Percentiles rank a stretch among this genome's conserved stretches.
These are phyloP conservation scores for Mythimna lalbum DNA, from an alignment of 2,888 invertebrate genomes.

Conservation along the genomic window DNA sequence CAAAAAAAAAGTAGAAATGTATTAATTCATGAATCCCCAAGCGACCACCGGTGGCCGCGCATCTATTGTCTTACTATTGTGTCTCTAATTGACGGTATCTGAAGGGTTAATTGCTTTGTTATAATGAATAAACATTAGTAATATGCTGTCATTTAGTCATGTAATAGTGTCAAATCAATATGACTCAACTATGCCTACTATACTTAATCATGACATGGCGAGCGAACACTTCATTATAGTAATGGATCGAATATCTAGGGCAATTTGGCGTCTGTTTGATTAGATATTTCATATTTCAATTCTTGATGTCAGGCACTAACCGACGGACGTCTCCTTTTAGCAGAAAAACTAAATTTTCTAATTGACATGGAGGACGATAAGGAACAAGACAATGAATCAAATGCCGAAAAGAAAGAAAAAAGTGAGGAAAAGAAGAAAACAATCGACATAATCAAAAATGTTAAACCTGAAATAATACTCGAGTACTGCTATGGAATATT, in stretches of 20 bases:
- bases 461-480: constrained; percentile 41
- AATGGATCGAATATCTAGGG: constrained; percentile 33
- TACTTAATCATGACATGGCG: constrained; percentile 21
- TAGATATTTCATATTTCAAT: constrained; percentile 9
- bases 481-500: constrained; percentile 46
- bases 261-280: constrained; percentile 8
- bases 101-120: too few species aligned
- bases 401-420: constrained; percentile 17
- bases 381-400: constrained; percentile 20
- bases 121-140: too few species aligned
- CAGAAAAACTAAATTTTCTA: not conserved
- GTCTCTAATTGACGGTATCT: too few species aligned
- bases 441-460: constrained; percentile 27
- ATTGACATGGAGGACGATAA: constrained; percentile 40
- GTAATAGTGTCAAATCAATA: constrained; percentile 23
- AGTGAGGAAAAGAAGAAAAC: constrained; percentile 24
- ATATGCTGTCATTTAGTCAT: not conserved
- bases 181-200: constrained; percentile 26
- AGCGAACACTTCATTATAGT: constrained; percentile 37
- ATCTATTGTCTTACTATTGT: too few species aligned
- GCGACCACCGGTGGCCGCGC: too few species aligned
- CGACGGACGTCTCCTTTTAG: constrained; percentile 24
- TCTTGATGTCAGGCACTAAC: not conserved
- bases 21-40: too few species aligned
- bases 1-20: too few species aligned